Conservation (phyloP, 2,113 vertebrate species). For the Centropristis striata region DNA sequence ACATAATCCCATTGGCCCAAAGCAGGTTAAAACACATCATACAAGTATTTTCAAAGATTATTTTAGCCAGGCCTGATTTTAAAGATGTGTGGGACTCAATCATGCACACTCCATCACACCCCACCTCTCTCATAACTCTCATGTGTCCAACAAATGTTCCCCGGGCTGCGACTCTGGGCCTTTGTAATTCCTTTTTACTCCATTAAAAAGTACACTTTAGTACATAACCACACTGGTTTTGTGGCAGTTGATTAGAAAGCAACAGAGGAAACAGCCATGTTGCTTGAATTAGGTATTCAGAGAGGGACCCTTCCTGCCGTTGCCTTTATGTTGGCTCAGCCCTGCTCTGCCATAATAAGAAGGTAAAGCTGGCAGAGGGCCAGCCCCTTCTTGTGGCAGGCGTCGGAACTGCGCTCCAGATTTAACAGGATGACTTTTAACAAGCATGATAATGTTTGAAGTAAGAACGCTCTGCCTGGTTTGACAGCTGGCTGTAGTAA, state of each 20-base stretch:
- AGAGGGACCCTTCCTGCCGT: constrained; percentile 67
- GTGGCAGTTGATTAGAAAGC: constrained; percentile 83
- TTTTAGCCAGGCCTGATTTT: constrained; percentile 1
- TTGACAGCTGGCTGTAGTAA: constrained; percentile 82
- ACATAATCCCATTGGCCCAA: constrained; percentile 1
- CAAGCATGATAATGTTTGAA: constrained; percentile 81
- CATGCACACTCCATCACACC: constrained; percentile 26
- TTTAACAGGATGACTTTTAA: constrained; percentile 81
- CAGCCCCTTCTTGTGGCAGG: constrained; percentile 83
- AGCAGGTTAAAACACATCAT: constrained; percentile 19
- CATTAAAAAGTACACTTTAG: constrained; percentile 84
- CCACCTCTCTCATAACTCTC: constrained; percentile 49
- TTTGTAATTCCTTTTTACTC: constrained; percentile 78
- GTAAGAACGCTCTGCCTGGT: constrained; percentile 73
- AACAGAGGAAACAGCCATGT: constrained; percentile 74
- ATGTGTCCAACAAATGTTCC: constrained; percentile 82
- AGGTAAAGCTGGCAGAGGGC: constrained; percentile 79
- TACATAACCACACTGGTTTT: constrained; percentile 81
- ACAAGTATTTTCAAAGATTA: constrained; percentile 4
- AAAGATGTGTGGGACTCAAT: constrained; percentile 16
- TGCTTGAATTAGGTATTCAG: constrained; percentile 80
- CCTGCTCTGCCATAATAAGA: constrained; percentile 78
- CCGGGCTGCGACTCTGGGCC: constrained; percentile 44
- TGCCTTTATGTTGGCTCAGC: constrained; percentile 60
- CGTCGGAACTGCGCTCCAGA: constrained; percentile 78